Evolutionary conservation across 1,140 invertebrate genomes (phyloP), one percentile per base, ranked within the genome.

Genomic region (Drosophila kepulauana): DNA sequence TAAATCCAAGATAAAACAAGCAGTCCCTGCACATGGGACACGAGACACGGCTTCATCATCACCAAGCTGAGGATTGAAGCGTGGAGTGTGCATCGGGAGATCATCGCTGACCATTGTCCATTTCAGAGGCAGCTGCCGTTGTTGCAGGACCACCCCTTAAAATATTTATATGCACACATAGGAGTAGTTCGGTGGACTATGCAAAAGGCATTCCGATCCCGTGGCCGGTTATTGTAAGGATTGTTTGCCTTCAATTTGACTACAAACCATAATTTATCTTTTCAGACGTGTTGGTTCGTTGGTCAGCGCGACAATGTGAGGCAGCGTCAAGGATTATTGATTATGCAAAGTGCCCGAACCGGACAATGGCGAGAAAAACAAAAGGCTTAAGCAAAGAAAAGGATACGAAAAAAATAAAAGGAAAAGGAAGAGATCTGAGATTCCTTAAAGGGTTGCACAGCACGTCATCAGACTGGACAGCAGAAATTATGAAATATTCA

Each of bases 201-300:
- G 45, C 28, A 49, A 13, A 43, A 25, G 48, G 15, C 28, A 20
- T 33, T 33, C 13, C 63, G 30, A 35, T 59, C 13, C 49, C 35
- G 15, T 8, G 13, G n/a, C 28, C 30, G 52, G 63, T 68, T 75
- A 82, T 86, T 81, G 81, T 81, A 30, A n/a, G 84, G 90, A 87
- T 91, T 91, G 84, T 88, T 91, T 91, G 90, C 72, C 86, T 91
- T 85, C 84, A 90, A 92, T 91, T 92, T 91, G 91, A 91, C 91
- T 92, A 91, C 84, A 92, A 92, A 92, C 91, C 91, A 92, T 92
- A 92, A 92, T 92, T 92, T 92, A 92, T 92, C 79, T 89, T 91
- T 91, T 91, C 81, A 81, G 81, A 88, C 78, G 80, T 91, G 86
- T 84, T 78, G 81, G 70, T 62, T 74, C 77, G 64, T 75, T 87